A percentile compares a stretch with the other conserved stretches of the same genome.
Conservation (phyloP, 1,140 invertebrate species). For the Heliconius hermathena region DNA sequence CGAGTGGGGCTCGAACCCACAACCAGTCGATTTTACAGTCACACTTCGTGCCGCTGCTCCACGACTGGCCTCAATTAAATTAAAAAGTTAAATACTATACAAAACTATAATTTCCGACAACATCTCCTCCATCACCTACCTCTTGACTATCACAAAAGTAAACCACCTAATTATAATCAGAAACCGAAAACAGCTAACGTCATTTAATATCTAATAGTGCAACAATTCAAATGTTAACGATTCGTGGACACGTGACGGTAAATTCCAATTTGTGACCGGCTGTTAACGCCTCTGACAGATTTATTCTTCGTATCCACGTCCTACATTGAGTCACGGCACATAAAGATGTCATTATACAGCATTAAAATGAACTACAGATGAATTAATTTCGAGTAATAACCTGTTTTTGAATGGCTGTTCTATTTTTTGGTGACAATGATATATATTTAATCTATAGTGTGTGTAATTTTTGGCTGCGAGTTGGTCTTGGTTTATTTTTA, state of each 20-base stretch:
- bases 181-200: constrained; percentile 22
- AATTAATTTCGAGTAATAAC: constrained; percentile 50
- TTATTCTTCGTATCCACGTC: constrained; percentile 69
- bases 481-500: constrained; percentile 5
- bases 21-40: too few species aligned
- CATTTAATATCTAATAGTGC: constrained; percentile 31
- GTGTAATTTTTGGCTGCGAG: constrained; percentile 8
- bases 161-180: constrained; percentile 13
- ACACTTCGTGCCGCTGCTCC: too few species aligned
- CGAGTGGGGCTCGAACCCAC: too few species aligned
- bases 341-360: constrained; percentile 73
- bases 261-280: constrained; percentile 75
- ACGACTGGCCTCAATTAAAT: too few species aligned
- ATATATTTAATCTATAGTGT: background rate
- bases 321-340: constrained; percentile 69
- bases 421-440: constrained; percentile 32
- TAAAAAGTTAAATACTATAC: too few species aligned
- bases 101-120: too few species aligned
- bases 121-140: too few species aligned
- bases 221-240: constrained; percentile 37
- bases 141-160: background rate
- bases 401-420: constrained; percentile 26
- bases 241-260: constrained; percentile 60
- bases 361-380: constrained; percentile 57
- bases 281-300: constrained; percentile 71